phyloP scores from a whole-genome alignment of 2,888 invertebrate genomes.

The Ochropacha duplaris region DNA sequence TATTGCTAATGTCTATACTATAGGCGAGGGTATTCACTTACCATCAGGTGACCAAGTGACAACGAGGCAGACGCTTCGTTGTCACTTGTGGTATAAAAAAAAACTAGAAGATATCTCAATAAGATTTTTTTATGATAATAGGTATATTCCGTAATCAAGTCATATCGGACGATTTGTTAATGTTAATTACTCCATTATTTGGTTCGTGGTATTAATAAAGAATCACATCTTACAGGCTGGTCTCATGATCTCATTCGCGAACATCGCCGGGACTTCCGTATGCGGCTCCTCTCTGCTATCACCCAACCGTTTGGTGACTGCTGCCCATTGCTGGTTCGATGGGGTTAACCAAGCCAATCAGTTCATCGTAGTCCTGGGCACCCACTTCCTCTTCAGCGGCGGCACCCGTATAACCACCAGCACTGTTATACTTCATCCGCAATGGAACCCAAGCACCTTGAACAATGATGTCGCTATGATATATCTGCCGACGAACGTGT shows the following conservation, averaged over 20 bases:
- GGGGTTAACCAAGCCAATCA: constrained; percentile 39
- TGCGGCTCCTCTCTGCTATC: constrained; percentile 54
- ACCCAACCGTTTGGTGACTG: constrained; percentile 48
- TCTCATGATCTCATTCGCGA: constrained; percentile 27
- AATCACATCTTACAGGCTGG: neutral
- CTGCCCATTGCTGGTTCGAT: constrained; percentile 64
- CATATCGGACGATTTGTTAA: too few relatives aligned
- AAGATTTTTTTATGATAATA: too few relatives aligned
- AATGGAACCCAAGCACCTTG: constrained; percentile 33
- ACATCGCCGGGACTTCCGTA: constrained; percentile 41
- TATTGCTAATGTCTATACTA: too few relatives aligned
- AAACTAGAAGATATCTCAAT: too few relatives aligned
- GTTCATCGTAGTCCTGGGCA: constrained; percentile 54
- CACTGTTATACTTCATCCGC: constrained; percentile 47
- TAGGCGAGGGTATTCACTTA: too few relatives aligned
- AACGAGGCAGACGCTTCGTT: too few relatives aligned
- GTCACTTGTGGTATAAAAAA: too few relatives aligned
- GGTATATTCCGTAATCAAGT: too few relatives aligned
- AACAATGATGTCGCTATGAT: constrained; percentile 58
- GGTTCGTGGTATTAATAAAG: neutral
- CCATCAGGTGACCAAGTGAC: too few relatives aligned
- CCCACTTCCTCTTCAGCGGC: constrained; percentile 46
- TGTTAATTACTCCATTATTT: too few relatives aligned
- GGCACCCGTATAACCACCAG: constrained; percentile 48
- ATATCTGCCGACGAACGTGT: constrained; percentile 38